Percentiles rank a stretch among this genome's conserved stretches.
Conservation (phyloP, 2,113 vertebrate genomes). For the Gavialis gangeticus region DNA sequence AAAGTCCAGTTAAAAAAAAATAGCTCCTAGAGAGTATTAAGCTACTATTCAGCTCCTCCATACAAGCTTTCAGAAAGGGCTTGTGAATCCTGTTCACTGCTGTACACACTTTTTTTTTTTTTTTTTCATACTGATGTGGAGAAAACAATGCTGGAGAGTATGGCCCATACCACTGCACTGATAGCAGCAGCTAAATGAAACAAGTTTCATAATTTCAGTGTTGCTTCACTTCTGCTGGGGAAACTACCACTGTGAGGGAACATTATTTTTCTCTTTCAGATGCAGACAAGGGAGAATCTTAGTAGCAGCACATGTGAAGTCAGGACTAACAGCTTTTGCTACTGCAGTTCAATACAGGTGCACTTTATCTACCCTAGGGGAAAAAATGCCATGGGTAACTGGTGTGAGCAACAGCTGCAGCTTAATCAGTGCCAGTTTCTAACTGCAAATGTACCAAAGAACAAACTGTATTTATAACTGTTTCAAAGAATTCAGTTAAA, state of each 20-base stretch:
- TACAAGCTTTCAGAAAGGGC: neutral
- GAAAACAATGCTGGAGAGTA: rapidly evolving
- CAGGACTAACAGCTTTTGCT: neutral
- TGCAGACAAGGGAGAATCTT: neutral
- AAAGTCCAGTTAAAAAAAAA: neutral
- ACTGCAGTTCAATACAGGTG: rapidly evolving
- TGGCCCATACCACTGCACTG: rapidly evolving
- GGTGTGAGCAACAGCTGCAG: rapidly evolving
- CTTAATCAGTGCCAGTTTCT: neutral
- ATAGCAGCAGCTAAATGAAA: neutral
- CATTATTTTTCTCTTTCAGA: neutral
- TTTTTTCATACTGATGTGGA: neutral
- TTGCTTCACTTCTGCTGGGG: neutral
- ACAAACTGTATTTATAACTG: neutral
- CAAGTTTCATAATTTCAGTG: neutral
- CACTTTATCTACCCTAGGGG: rapidly evolving
- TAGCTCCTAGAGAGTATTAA: rapidly evolving
- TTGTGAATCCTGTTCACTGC: rapidly evolving
- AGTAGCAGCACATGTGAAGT: neutral
- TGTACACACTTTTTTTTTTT: neutral
- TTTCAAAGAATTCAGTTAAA: neutral
- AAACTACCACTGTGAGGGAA: neutral
- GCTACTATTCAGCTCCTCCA: neutral
- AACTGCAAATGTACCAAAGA: neutral
- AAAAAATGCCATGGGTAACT: neutral